These are phyloP conservation scores for Atrichornis clamosus DNA, from an alignment of 2,113 vertebrate genomes.

Conservation along the genomic window DNA sequence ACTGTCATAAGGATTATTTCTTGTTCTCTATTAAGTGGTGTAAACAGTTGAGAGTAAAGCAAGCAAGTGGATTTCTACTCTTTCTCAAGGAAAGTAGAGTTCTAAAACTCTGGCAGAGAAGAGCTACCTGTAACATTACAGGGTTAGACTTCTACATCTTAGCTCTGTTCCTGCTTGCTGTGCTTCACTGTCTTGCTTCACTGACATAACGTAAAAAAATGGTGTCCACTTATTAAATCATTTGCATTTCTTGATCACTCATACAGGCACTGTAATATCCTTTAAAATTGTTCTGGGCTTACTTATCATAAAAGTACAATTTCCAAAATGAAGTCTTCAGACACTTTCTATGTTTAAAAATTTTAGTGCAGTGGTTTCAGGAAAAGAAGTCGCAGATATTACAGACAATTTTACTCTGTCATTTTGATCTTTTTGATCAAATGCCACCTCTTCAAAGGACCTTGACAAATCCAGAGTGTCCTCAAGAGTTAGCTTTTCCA, in stretches of 20 bases:
- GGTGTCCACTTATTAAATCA: neutral
- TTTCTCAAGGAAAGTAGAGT: neutral
- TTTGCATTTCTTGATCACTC: neutral
- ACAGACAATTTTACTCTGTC: neutral
- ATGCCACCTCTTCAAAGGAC: neutral
- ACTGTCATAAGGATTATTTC: neutral
- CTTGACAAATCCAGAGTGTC: neutral
- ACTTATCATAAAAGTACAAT: neutral
- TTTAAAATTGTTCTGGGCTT: neutral
- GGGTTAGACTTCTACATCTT: neutral
- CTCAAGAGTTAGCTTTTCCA: neutral
- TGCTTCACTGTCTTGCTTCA: neutral
- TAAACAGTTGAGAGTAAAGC: neutral
- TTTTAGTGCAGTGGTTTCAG: neutral
- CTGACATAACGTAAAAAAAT: neutral
- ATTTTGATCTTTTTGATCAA: slow-evolving; percentile 15
- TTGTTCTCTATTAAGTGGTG: neutral
- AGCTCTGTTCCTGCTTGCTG: fast-evolving
- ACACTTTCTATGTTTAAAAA: neutral
- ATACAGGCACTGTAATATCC: neutral
- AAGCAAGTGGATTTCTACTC: neutral
- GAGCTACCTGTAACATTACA: neutral
- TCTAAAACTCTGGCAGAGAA: neutral
- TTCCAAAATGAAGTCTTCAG: neutral
- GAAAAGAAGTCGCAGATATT: neutral